Evolutionary conservation across 2,797 vertebrate genomes (phyloP).

Genomic region (Artibeus lituratus): DNA sequence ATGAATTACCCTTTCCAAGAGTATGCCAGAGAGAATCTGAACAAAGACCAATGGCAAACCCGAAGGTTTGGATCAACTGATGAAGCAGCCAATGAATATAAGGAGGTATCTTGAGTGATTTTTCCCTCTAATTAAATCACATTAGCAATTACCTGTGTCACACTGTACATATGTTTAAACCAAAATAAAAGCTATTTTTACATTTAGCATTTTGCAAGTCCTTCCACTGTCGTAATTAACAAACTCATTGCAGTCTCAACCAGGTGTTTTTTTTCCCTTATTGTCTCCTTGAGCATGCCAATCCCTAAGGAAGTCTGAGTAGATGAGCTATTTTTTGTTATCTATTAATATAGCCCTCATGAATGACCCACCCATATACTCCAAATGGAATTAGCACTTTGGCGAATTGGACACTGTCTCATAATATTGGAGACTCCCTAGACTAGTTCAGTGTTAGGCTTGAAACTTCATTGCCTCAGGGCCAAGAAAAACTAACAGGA

Average conservation of each 20-base stretch:
- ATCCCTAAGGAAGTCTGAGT: slow-evolving; percentile 23
- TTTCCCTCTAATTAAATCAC: background rate
- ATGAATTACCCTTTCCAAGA: background rate
- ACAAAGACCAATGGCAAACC: background rate
- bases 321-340: slow-evolving; percentile 26
- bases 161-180: background rate
- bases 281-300: background rate
- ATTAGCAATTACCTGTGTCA: background rate
- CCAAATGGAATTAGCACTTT: background rate
- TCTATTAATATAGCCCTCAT: background rate
- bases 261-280: slow-evolving; percentile 19
- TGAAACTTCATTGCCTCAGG: background rate
- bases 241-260: background rate
- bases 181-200: slow-evolving; percentile 45
- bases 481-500: background rate
- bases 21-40: background rate
- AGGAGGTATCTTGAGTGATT: background rate
- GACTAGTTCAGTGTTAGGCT: background rate
- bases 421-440: background rate
- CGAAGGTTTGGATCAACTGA: background rate
- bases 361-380: background rate
- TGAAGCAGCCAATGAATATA: background rate
- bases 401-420: background rate
- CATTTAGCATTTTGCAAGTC: slow-evolving; percentile 34
- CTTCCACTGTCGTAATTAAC: slow-evolving; percentile 9